phyloP scores from a whole-genome alignment of 2,888 invertebrate species.

The Carabus problematicus region DNA sequence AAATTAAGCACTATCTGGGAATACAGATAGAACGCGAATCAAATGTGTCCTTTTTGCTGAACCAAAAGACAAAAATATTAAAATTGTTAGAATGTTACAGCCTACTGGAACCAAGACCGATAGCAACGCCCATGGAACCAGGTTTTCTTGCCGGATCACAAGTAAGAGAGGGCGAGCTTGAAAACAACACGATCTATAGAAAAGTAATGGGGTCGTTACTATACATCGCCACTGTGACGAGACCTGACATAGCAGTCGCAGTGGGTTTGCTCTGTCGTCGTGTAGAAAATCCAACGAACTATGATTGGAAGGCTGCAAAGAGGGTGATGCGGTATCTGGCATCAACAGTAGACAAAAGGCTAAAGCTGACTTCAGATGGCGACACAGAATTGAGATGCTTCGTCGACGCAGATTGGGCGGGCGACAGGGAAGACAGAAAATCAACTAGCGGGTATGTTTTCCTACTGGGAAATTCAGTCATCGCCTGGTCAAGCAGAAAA shows the following conservation, averaged over 20 bases:
- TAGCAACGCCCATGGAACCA: constrained; percentile 5
- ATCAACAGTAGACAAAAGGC: too few relatives aligned
- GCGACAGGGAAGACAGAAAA: neutral
- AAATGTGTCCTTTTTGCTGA: constrained; percentile 7
- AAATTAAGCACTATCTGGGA: constrained; percentile 9
- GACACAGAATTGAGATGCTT: too few relatives aligned
- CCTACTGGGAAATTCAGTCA: constrained; percentile 2
- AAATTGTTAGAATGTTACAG: neutral
- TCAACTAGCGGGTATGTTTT: constrained; percentile 8
- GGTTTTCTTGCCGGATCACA: neutral
- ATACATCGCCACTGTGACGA: constrained; percentile 16
- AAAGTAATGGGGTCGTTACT: constrained; percentile 18
- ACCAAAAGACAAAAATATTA: neutral
- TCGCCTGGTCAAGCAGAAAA: too few relatives aligned
- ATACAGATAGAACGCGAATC: too few relatives aligned
- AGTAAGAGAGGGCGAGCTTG: neutral
- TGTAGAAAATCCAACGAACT: constrained; percentile 7
- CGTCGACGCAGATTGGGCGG: too few relatives aligned
- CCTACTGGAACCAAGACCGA: too few relatives aligned
- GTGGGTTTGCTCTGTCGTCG: constrained; percentile 11
- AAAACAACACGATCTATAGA: constrained; percentile 8
- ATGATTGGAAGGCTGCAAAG: constrained; percentile 34
- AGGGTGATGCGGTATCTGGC: constrained; percentile 35
- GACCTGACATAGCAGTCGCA: constrained; percentile 21
- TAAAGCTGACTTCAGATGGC: too few relatives aligned